These are phyloP conservation scores for Sinhomidia bicolor DNA, from an alignment of 2,888 invertebrate species.

Conservation along the genomic window DNA sequence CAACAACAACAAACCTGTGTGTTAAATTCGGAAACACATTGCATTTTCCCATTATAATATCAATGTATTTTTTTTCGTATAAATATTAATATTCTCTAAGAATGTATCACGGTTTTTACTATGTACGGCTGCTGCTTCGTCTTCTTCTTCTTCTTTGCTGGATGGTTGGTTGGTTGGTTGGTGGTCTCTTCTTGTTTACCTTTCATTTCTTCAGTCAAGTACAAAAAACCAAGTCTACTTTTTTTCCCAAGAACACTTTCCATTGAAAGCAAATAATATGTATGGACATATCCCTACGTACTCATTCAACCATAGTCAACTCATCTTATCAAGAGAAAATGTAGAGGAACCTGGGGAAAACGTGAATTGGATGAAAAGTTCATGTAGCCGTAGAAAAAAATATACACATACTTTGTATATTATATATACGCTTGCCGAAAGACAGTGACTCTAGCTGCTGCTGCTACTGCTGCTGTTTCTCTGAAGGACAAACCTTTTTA, in stretches of 20 bases:
- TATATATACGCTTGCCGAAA: too few relatives aligned
- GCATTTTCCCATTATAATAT: too few relatives aligned
- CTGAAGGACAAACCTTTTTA: conserved; percentile 32
- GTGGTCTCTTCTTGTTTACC: conserved; percentile 41
- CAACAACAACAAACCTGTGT: too few relatives aligned
- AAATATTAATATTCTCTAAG: too few relatives aligned
- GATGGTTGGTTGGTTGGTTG: too few relatives aligned
- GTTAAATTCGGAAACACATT: too few relatives aligned
- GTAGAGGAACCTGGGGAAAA: not conserved
- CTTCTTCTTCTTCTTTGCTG: too few relatives aligned
- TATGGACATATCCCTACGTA: too few relatives aligned
- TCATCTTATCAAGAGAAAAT: not conserved
- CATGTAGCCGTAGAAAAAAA: not conserved
- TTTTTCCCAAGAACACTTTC: not conserved
- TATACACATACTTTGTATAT: not conserved
- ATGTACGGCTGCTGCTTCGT: too few relatives aligned
- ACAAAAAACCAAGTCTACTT: not conserved
- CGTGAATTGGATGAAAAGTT: not conserved
- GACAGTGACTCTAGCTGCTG: conserved; percentile 4
- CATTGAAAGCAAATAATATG: not conserved
- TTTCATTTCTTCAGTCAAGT: conserved; percentile 48
- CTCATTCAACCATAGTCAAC: not conserved
- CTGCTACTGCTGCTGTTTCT: not conserved
- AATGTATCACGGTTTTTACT: too few relatives aligned
- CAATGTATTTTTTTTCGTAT: too few relatives aligned